Evolutionary conservation across 2,888 invertebrate genomes (phyloP).

Genomic region (Physocephala rufipes): DNA sequence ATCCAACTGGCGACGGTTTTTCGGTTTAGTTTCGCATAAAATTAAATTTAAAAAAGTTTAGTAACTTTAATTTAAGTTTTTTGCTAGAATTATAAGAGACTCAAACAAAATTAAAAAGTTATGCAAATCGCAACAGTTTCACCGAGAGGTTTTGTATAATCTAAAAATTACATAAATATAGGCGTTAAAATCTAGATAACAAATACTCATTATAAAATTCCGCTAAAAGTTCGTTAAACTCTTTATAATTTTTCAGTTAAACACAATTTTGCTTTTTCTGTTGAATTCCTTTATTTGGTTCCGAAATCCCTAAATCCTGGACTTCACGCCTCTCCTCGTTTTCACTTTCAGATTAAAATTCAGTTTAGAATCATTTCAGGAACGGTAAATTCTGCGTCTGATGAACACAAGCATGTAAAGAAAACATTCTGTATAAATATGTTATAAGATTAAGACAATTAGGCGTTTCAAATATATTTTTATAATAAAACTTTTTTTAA

Average conservation of each 20-base stretch:
- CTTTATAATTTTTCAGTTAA: conserved; percentile 1
- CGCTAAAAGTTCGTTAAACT: too few relatives aligned
- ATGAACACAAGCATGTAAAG: conserved; percentile 18
- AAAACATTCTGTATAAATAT: conserved; percentile 28
- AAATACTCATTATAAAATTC: conserved; percentile 46
- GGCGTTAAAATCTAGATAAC: background rate
- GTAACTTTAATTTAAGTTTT: conserved; percentile 41
- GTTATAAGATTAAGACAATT: conserved; percentile 25
- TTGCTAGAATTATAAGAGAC: conserved; percentile 40
- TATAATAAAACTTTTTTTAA: conserved; percentile 17
- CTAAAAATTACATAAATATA: conserved; percentile 36
- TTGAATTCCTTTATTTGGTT: conserved; percentile 39
- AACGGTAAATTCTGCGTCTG: conserved; percentile 8
- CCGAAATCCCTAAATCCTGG: conserved; percentile 16
- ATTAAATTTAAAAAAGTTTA: conserved; percentile 14
- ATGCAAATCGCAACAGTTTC: conserved; percentile 62
- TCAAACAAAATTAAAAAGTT: conserved; percentile 40
- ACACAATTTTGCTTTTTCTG: conserved; percentile 29
- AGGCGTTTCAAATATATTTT: conserved; percentile 17
- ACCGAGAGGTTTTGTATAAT: conserved; percentile 62
- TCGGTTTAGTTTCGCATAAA: conserved; percentile 70
- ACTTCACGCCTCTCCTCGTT: conserved; percentile 13
- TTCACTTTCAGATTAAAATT: background rate
- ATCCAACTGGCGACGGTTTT: conserved; percentile 94
- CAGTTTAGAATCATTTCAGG: conserved; percentile 22